Evolutionary conservation across 2,888 invertebrate species (phyloP), one percentile per base, ranked within the genome.

Genomic region (Sinhomidia bicolor): DNA sequence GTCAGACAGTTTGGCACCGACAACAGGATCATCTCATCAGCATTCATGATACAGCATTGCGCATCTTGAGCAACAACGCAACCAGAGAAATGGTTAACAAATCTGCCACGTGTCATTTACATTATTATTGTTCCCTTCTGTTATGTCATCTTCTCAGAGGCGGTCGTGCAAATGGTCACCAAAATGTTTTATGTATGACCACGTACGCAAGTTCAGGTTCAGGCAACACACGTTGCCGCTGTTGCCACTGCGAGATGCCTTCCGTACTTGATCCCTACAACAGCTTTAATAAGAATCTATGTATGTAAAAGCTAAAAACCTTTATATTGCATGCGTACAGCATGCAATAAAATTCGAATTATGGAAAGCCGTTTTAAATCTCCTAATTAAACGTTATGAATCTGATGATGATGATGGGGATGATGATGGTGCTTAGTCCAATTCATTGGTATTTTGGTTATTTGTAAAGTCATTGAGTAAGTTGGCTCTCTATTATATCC

Each of bases 1-100:
- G 84, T 74, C 84, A 88, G 88, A 88, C 88, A 84, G 79, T 78
- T 54, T 88, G 88, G 82, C 83, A 80, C 86, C 86, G 47, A 44
- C 79, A 65, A 32, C 44, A 29, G 41, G n/a, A n/a, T n/a, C 12
- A 6, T 47, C 41, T 41, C 62, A 76, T 51, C 76, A 51, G 32
- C 29, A 76, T 26, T 51, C 51, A 76, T 26, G 51, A n/a, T 51
- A 29, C 12, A 1, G 17, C 23, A 10, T 10, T 20, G 9, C 41
- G 23, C 29, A 29, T 76, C 76, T 76, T 76, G 32, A 12, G 1
- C 9, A 26, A 23, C 76, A 62, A 29, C 20, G 26, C 14, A 74
- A 36, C 7, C 32, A 36, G 6, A 29, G 65, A 65, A 32, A n/a
- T 6, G 44, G 41, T 71, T 51, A 29, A 76, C 47, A 7, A 51